Evolutionary conservation across 2,888 invertebrate species (phyloP), one percentile per base, ranked within the genome.

Genomic region (Lasioglossum oenotherae): DNA sequence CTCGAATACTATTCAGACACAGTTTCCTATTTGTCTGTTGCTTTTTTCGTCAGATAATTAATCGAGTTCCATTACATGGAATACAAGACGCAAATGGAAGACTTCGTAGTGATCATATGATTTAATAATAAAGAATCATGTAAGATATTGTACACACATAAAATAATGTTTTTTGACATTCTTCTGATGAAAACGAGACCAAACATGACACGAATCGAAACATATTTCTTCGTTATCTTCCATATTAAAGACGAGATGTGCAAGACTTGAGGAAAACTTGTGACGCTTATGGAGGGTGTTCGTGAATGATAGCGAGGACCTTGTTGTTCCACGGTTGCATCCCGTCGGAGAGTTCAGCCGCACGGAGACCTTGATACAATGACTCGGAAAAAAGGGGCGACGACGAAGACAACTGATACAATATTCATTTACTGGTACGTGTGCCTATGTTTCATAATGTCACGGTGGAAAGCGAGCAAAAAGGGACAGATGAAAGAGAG

Each of bases 401-500:
- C 89, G 86, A 89, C 88, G 83, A 84, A 89, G 83, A 84, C 90
- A 84, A 89, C 91, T 91, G 91, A 91, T 91, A 91, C 91, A 91
- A 91, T 91, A 91, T 91, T 91, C 91, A 91, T 91, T 91, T 91
- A 91, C 87, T 83, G 90, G 87, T 83, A 75, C 87, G 90, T 87
- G 90, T 86, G 91, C 89, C 91, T 91, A 91, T 90, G 90, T 85
- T 85, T 91, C 90, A 88, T 91, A 91, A 92, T 91, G 90, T 92
- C 92, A 89, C 81, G 88, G 57, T 57, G 67, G 78, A 78, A 60
- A 78, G 64, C 75, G 77, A 72, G 74, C 82, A 85, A 87, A 85
- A 84, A 85, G 90, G 87, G 90, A 89, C 82, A 86, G 91, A 89
- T 82, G 91, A 91, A 86, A 83, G 90, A 87, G 92, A 91, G 90